Conservation (phyloP, 1,140 invertebrate genomes). For the Eciton burchellii region DNA sequence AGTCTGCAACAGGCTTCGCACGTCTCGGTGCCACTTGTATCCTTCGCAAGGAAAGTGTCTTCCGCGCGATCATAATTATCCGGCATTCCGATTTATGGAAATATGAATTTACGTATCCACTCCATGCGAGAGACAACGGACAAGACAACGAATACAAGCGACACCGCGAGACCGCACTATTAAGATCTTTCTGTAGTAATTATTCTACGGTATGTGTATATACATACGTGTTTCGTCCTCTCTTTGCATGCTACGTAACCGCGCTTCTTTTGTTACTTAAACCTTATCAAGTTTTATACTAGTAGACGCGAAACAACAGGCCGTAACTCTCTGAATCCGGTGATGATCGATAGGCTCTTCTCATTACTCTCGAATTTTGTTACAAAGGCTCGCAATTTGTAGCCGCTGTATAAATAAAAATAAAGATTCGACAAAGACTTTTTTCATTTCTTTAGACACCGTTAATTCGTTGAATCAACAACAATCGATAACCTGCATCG, state of each 20-base stretch:
- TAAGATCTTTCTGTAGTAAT: conserved; percentile 73
- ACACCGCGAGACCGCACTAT: conserved; percentile 73
- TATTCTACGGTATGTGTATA: conserved; percentile 61
- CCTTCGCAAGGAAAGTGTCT: background rate
- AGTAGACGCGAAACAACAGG: conserved; percentile 53
- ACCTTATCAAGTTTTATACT: conserved; percentile 49
- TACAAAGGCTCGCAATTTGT: background rate
- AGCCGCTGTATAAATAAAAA: background rate
- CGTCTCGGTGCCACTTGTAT: conserved; percentile 60
- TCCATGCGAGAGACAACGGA: background rate
- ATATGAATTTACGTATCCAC: no score
- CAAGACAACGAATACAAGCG: conserved; percentile 53
- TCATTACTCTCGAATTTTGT: conserved; percentile 37
- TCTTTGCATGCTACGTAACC: conserved; percentile 64
- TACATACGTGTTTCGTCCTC: conserved; percentile 66
- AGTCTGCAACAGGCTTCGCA: conserved; percentile 82
- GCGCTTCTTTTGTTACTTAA: conserved; percentile 64
- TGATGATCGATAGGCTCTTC: conserved; percentile 39
- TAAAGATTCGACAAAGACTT: background rate
- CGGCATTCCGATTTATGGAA: no score
- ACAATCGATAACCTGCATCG: background rate
- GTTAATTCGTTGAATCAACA: background rate
- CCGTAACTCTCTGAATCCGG: conserved; percentile 41
- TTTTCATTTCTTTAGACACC: background rate
- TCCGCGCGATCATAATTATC: background rate